Evolutionary conservation across 2,888 invertebrate genomes (phyloP).

Genomic region (Aspidapion aeneum): DNA sequence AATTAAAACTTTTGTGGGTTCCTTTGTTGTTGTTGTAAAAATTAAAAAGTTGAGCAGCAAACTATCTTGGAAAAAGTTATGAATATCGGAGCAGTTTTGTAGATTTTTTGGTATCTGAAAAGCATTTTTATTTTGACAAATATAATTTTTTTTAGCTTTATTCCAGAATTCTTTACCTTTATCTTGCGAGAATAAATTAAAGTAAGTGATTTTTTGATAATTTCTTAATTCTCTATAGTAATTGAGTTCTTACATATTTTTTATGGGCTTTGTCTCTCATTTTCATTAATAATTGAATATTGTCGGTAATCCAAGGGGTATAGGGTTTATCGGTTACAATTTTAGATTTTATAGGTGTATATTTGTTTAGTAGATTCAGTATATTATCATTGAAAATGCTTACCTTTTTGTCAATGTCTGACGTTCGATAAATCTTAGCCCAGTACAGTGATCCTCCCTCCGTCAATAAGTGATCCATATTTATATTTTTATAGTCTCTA

Average conservation of each 20-base stretch:
- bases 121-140: not conserved
- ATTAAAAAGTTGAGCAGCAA: not conserved
- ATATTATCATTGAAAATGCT: slow-evolving; percentile 7
- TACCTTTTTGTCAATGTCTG: not conserved
- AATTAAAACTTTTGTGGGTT: not conserved
- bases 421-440: not conserved
- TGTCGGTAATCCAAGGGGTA: slow-evolving; percentile 4
- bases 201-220: slow-evolving; percentile 5
- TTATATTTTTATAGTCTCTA: not conserved
- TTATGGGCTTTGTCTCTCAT: not conserved
- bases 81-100: not conserved
- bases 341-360: slow-evolving; percentile 1
- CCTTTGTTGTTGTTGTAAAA: slow-evolving; percentile 1
- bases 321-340: slow-evolving; percentile 2
- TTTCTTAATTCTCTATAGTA: slow-evolving; percentile 1
- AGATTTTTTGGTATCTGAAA: not conserved
- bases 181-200: not conserved
- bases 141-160: not conserved
- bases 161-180: slow-evolving; percentile 3
- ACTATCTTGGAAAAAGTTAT: not conserved
- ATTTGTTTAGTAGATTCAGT: slow-evolving; percentile 1
- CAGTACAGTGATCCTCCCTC: not conserved
- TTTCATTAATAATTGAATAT: slow-evolving; percentile 3
- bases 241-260: slow-evolving; percentile 5
- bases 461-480: not conserved